Evolutionary conservation across 1,140 invertebrate species (phyloP).

Genomic region (Calliopsis andreniformis): DNA sequence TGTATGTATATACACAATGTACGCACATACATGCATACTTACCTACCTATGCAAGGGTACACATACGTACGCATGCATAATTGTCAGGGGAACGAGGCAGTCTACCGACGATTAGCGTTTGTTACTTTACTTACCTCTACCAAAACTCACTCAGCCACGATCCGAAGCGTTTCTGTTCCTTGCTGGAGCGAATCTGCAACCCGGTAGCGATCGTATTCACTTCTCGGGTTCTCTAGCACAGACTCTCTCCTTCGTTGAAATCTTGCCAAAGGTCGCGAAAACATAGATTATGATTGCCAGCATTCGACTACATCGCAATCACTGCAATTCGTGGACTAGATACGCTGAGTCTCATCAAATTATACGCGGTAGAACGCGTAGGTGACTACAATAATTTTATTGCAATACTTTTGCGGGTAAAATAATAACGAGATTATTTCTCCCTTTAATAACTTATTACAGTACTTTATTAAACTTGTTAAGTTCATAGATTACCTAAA

Average conservation of each 20-base stretch:
- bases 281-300: slow-evolving; percentile 35
- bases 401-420: too few species aligned
- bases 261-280: slow-evolving; percentile 57
- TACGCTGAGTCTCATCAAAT: too few species aligned
- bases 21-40: too few species aligned
- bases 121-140: slow-evolving; percentile 8
- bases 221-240: slow-evolving; percentile 23
- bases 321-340: too few species aligned
- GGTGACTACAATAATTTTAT: too few species aligned
- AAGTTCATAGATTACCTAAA: slow-evolving; percentile 75
- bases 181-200: slow-evolving; percentile 40
- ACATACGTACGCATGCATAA: too few species aligned
- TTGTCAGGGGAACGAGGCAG: too few species aligned
- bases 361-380: too few species aligned
- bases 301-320: neutral
- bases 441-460: slow-evolving; percentile 77
- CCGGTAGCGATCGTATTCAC: slow-evolving; percentile 10
- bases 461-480: slow-evolving; percentile 73
- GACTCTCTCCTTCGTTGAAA: slow-evolving; percentile 59
- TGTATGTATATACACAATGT: too few species aligned
- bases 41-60: too few species aligned
- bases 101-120: too few species aligned
- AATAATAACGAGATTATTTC: neutral
- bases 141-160: neutral
- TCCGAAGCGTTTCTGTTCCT: slow-evolving; percentile 36